Percentiles rank a stretch among this genome's conserved stretches.
phyloP scores from a whole-genome alignment of 2,888 invertebrate species.

The Volucella bombylans region DNA sequence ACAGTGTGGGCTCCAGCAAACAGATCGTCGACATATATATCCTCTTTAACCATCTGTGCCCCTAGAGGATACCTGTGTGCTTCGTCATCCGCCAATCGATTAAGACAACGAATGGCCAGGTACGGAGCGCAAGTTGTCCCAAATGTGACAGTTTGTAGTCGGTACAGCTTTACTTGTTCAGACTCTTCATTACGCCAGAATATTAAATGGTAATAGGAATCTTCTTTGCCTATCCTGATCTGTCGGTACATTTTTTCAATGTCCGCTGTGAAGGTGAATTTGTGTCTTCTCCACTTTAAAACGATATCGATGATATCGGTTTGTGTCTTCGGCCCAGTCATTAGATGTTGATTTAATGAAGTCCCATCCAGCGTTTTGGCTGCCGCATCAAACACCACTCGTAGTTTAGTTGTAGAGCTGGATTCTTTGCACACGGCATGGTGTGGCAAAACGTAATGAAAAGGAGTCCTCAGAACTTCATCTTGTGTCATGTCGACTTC shows the following conservation, averaged over 20 bases:
- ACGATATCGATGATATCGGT: conserved; percentile 1
- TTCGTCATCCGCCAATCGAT: no score
- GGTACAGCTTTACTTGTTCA: no score
- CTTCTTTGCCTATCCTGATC: neutral
- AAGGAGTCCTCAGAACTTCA: neutral
- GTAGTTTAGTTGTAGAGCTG: no score
- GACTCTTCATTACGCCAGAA: neutral
- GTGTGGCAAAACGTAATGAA: neutral
- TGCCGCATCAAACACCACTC: neutral
- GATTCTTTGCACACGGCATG: no score
- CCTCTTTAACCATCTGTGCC: no score
- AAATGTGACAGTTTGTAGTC: no score
- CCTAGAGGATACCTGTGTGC: no score
- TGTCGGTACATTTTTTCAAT: conserved; percentile 7
- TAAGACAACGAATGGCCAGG: no score
- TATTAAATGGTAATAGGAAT: conserved; percentile 5
- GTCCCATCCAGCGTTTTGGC: neutral
- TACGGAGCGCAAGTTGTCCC: no score
- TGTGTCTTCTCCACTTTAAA: conserved; percentile 1
- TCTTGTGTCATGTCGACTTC: neutral
- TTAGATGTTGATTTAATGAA: conserved; percentile 7
- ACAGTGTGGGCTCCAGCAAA: no score
- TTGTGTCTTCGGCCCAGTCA: neutral
- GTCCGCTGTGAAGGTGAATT: conserved; percentile 14
- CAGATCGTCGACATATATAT: no score